Evolutionary conservation across 2,888 invertebrate genomes (phyloP), one percentile per base, ranked within the genome.

Genomic region (Standfussiana lucernea): DNA sequence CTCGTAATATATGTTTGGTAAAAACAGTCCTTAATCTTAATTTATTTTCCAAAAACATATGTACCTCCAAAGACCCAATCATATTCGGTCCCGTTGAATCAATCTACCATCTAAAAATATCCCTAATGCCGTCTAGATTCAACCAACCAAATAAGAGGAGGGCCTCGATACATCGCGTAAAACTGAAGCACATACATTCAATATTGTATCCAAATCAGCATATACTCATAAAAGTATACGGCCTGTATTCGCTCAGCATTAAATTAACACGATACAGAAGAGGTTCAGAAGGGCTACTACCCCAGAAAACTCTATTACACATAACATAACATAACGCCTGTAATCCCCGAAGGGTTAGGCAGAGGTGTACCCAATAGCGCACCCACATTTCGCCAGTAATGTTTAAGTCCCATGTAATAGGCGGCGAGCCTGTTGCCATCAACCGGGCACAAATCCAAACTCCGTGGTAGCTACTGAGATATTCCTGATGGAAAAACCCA

Each of bases 121-220:
- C 42, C 62, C 5, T 53, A 66, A 79, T 79, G 66, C 80, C 40
- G 56, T 71, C 61, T 24, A 70, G 71, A 70, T 56, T 53, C 84
- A 35, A 47, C 37, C 59, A 40, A 74, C 66, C 62, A 70, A 72
- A 78, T 78, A 72, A 62, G 64, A 77, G 28, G 1, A 28, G 47
- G 47, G 11, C 65, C 59, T 86, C 67, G 53, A 72, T 61, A 69
- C 61, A 53, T 53, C 71, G 28, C 84, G 65, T 86, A 86, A 85
- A 85, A 84, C 65, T 83, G 80, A 77, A 84, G 80, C 74, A 84
- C 72, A 79, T 32, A 77, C 87, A 84, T 86, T 86, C 85, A 86
- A 85, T 85, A 85, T 86, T 77, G 85, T 84, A 80, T 80, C 80
- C 81, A 80, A 85, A 85, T 85, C 85, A 86, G 86, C 79, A 84